Base-by-base conservation (phyloP, 2,797 vertebrate species). In the Anguilla pacifica region DNA sequence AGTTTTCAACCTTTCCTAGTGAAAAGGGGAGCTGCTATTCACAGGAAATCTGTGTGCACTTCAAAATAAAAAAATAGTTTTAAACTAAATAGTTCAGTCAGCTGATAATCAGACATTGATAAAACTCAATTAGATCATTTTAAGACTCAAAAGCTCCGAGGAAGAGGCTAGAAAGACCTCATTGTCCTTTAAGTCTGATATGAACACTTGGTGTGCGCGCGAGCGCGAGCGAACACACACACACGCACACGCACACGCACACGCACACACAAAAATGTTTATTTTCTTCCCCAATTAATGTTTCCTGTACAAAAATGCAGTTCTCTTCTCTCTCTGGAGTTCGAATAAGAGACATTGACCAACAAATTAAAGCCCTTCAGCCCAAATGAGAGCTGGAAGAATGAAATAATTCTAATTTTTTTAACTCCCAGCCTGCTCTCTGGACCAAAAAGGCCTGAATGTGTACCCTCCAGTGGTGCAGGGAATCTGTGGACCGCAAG, bases 341-440 rank as follows among this genome's bases (percentile, higher is more conserved):
- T 90, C 86, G 89, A 88, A 84, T 86, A 91, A 85, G 49, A 86
- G 87, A 88, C 91, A 87, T 91, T 91, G 94, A 49, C 79, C 19
- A 19, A 91, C 22, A 93, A 94, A 94, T 95, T 93, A 95, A 95
- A 93, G 88, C 91, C 88, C 89, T 91, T 91, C 86, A 89, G 90
- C 93, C 93, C 81, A 59, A 92, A 89, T 94, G 92, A 92, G 93
- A 95, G 93, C 90, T 91, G 90, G 89, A 94, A 89, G 93, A 93
- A 92, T 87, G 35, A 89, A 92, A 92, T 95, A 93, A 95, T 95
- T 95, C 93, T 92, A 94, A 92, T 89, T 89, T 88, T 94, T 89
- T 91, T 86, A 90, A 92, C 93, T 92, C 53, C 72, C 85, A 84
- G 79, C 59, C 88, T 86, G 86, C 87, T 90, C 89, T 86, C 89